Base-by-base conservation (phyloP, 2,113 vertebrate genomes). In the Cyrtonyx montezumae region DNA sequence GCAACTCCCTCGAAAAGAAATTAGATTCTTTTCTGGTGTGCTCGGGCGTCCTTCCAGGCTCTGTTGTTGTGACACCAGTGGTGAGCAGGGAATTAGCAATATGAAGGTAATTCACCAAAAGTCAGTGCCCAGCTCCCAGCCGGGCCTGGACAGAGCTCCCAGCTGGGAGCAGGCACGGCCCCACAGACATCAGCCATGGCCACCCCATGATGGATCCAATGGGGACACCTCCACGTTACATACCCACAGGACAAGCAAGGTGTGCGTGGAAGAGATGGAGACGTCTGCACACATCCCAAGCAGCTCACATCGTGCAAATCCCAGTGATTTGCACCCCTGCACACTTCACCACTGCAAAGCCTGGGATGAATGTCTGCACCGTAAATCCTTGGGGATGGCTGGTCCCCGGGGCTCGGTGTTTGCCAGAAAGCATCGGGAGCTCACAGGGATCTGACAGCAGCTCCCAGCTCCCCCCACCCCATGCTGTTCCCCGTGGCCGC, bases 1-100 rank as follows among this genome's bases (percentile, higher is more conserved):
- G 92, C 83, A 87, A 87, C 92, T 90, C 88, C 92, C 91, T 87
- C 19, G 6, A 93, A 96, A 93, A 96, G 92, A 94, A 96, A 96
- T 93, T 86, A 93, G 94, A 87, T 95, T 94, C 91, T 91, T 94
- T 96, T 95, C 92, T 91, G 91, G 77, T 90, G 88, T 83, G 40
- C 58, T 95, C 76, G 90, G 92, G 94, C 88, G 0, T 56, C 58
- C 96, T 87, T 96, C 94, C 95, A 96, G 88, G 77, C 85, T 81
- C 74, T 69, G 80, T 90, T 96, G 92, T 96, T 96, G 91, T 94
- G 94, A 95, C 88, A 96, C 80, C 94, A 36, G 0, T 3, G 14
- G 56, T 28, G 30, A 94, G 73, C 4, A 5, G 42, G 70, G 73
- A 90, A 88, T 37, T 78, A 94, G 83, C 82, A 75, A 83, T 67